Percentiles rank a stretch among this genome's conserved stretches.
phyloP scores from a whole-genome alignment of 2,888 invertebrate species.

The Cerastis leucographa region DNA sequence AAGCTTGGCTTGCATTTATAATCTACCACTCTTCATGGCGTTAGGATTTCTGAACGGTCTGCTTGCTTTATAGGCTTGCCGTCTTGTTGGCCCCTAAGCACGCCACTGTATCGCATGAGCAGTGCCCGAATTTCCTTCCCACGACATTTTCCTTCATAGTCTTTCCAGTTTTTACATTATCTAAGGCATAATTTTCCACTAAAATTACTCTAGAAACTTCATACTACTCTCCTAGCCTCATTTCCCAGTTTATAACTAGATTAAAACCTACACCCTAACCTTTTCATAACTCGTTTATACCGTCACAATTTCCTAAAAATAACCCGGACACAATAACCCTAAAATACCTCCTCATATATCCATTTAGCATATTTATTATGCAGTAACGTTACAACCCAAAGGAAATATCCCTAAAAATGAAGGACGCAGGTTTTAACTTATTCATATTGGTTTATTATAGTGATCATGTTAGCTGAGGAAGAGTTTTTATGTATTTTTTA shows the following conservation, averaged over 20 bases:
- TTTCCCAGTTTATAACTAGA: neutral
- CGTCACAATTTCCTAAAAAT: slow-evolving; percentile 27
- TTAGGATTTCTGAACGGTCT: neutral
- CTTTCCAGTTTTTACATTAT: neutral
- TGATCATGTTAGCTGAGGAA: slow-evolving; percentile 78
- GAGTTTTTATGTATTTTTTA: slow-evolving; percentile 68
- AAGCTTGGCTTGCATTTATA: neutral
- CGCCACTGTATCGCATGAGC: neutral
- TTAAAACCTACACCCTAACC: neutral
- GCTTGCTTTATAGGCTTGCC: neutral
- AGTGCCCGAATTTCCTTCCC: neutral
- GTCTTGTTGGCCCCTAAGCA: neutral
- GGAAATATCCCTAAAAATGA: slow-evolving; percentile 51
- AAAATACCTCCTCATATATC: slow-evolving; percentile 46
- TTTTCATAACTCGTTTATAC: slow-evolving; percentile 11
- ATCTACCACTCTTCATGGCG: neutral
- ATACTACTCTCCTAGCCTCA: neutral
- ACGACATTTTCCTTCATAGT: neutral
- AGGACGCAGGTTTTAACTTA: slow-evolving; percentile 63
- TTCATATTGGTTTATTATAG: slow-evolving; percentile 74
- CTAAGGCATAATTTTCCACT: neutral
- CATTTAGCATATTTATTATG: slow-evolving; percentile 61
- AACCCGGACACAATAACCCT: slow-evolving; percentile 37
- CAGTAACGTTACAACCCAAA: slow-evolving; percentile 50
- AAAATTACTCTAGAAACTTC: neutral